These are phyloP conservation scores for Drosophila melanica DNA, from an alignment of 1,140 invertebrate genomes.

Conservation along the genomic window DNA sequence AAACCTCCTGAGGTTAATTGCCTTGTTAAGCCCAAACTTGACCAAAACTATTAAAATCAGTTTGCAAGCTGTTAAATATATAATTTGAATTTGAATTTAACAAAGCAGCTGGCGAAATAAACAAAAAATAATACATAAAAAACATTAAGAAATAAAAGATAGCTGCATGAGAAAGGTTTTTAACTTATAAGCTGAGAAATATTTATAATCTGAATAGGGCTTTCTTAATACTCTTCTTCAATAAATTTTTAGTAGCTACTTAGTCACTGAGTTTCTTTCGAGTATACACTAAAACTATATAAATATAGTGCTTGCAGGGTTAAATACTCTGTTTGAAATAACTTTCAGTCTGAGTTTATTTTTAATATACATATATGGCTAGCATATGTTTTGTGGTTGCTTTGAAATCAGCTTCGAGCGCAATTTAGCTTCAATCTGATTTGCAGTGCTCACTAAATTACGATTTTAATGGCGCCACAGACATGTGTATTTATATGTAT, in stretches of 20 bases:
- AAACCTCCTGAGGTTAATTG: constrained; percentile 7
- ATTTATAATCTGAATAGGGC: too few species aligned
- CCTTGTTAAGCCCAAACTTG: constrained; percentile 6
- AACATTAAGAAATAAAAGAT: too few species aligned
- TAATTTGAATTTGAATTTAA: too few species aligned
- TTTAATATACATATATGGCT: background rate
- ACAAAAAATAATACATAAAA: too few species aligned
- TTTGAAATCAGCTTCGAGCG: constrained; percentile 20
- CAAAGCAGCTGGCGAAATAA: too few species aligned
- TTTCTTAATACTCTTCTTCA: too few species aligned
- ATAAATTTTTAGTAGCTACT: too few species aligned
- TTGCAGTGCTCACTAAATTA: constrained; percentile 53
- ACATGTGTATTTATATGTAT: background rate
- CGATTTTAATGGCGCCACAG: constrained; percentile 47
- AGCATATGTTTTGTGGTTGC: constrained; percentile 15
- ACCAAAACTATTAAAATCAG: background rate
- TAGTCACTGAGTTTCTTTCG: too few species aligned
- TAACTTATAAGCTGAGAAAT: too few species aligned
- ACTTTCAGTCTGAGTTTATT: background rate
- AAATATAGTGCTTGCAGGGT: background rate
- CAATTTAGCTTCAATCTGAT: constrained; percentile 28
- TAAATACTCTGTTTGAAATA: background rate
- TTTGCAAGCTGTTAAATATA: too few species aligned
- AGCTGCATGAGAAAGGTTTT: too few species aligned
- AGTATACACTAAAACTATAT: too few species aligned